Conservation (phyloP, 92 coral and sea anemone species). For the Bergia sp. region DNA sequence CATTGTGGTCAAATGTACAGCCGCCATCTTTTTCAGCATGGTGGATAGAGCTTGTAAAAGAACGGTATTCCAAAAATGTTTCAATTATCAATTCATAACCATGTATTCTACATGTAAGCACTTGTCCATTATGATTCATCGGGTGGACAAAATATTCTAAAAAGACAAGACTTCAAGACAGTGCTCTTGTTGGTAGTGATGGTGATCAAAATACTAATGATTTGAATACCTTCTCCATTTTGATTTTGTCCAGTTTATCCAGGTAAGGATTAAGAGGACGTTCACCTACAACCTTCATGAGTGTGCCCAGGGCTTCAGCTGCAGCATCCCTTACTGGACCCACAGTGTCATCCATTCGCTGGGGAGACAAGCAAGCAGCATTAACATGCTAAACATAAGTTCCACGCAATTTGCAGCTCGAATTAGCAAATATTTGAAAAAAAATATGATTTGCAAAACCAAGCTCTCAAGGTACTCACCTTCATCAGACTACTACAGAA, state of each 20-base stretch:
- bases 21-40: too few species aligned
- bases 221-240: constrained; percentile 80
- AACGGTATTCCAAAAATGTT: too few species aligned
- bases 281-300: constrained; percentile 88
- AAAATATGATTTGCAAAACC: background rate
- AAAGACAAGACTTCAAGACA: too few species aligned
- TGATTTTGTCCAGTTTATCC: constrained; percentile 92
- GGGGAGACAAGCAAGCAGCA: background rate
- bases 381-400: background rate
- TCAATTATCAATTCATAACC: too few species aligned
- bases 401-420: too few species aligned
- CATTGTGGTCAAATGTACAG: too few species aligned
- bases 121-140: background rate
- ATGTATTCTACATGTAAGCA: too few species aligned
- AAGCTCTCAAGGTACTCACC: too few species aligned
- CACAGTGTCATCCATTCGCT: constrained; percentile 96
- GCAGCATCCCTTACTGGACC: constrained; percentile 96
- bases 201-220: background rate
- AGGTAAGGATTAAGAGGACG: constrained; percentile 80
- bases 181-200: background rate
- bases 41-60: too few species aligned
- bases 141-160: background rate
- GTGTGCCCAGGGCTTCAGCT: constrained; percentile 93
- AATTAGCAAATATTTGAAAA: too few species aligned
- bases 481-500: too few species aligned